phyloP scores from a whole-genome alignment of 2,888 invertebrate genomes.

The Drosophila austrosaltans region DNA sequence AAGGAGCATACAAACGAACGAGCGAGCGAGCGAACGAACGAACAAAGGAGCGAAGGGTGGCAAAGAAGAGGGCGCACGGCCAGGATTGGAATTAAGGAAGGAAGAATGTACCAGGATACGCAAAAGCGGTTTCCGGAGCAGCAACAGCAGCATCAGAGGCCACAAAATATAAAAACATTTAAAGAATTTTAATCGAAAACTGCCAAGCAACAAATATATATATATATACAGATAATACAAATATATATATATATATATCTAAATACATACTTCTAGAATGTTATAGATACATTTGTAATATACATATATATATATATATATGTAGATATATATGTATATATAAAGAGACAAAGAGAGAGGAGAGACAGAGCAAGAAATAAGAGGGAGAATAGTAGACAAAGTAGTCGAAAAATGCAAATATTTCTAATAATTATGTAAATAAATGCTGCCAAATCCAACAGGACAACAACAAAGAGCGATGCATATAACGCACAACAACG shows the following conservation, averaged over 20 bases:
- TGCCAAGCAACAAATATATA: constrained; percentile 72
- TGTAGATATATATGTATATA: constrained; percentile 16
- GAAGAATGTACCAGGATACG: constrained; percentile 16
- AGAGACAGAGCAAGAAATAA: neutral
- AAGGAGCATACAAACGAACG: neutral
- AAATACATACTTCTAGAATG: constrained; percentile 33
- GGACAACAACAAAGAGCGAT: constrained; percentile 33
- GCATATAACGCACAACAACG: constrained; percentile 23
- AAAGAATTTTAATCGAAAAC: constrained; percentile 76
- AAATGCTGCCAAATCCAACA: constrained; percentile 67
- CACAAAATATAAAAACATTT: constrained; percentile 52
- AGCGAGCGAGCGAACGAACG: neutral
- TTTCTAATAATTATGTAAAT: constrained; percentile 67
- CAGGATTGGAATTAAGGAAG: constrained; percentile 8
- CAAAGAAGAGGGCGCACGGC: neutral
- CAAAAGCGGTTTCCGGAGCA: constrained; percentile 17
- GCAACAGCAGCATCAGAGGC: constrained; percentile 34
- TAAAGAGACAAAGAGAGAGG: constrained; percentile 4
- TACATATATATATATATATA: constrained; percentile 33
- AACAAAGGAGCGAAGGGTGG: neutral
- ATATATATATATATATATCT: constrained; percentile 16
- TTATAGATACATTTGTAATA: constrained; percentile 37
- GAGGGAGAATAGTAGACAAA: constrained; percentile 1
- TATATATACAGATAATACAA: constrained; percentile 22
- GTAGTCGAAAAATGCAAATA: constrained; percentile 31